Evolutionary conservation across 2,113 vertebrate genomes (phyloP).

Genomic region (Leucopternis melanops): DNA sequence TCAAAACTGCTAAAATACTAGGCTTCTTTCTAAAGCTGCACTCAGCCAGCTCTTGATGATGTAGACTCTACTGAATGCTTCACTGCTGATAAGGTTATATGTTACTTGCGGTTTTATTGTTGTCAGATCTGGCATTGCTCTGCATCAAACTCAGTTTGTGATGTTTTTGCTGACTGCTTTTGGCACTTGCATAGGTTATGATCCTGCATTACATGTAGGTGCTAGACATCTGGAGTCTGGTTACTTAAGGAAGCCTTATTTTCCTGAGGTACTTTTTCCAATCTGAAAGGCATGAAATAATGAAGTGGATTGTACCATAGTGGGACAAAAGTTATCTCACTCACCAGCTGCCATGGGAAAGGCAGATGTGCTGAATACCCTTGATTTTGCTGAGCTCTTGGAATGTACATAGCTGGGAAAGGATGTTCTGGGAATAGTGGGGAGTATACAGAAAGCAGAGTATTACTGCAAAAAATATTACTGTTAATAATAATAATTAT

Average conservation of each 20-base stretch:
- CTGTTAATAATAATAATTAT: background rate
- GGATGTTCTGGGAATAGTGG: background rate
- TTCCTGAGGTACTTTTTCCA: background rate
- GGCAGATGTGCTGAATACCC: background rate
- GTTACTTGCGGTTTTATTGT: background rate
- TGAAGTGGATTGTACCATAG: background rate
- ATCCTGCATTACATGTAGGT: background rate
- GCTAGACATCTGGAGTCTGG: background rate
- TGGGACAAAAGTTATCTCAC: background rate
- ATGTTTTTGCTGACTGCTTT: slow-evolving; percentile 29
- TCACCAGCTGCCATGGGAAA: background rate
- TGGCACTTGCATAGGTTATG: background rate
- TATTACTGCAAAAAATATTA: background rate
- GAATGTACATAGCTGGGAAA: background rate
- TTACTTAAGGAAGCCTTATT: background rate
- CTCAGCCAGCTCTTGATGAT: background rate
- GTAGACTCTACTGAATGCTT: background rate
- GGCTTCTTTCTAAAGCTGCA: background rate
- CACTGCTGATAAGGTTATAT: slow-evolving; percentile 4
- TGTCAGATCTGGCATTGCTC: slow-evolving; percentile 38
- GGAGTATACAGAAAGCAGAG: background rate
- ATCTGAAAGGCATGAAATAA: background rate
- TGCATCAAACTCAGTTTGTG: background rate
- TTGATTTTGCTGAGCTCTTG: background rate
- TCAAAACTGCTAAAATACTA: background rate